Percentiles rank a stretch among this genome's conserved stretches.
Conservation (phyloP, 2,113 vertebrate genomes). For the Melanerpes aurifrons region DNA sequence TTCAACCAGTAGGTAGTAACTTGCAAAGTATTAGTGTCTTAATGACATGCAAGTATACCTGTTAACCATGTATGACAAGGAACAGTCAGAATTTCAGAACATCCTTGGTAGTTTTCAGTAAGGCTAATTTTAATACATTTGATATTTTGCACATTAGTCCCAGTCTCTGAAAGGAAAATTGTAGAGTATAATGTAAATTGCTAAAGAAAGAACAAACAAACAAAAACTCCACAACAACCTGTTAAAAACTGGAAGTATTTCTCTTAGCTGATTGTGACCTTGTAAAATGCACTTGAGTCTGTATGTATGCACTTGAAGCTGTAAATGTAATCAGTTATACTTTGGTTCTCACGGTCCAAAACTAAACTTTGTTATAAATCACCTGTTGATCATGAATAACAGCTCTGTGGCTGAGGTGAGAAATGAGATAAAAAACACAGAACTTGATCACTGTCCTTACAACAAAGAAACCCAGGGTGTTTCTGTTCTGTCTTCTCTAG, state of each 20-base stretch:
- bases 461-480: not conserved
- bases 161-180: not conserved
- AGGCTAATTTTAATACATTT: not conserved
- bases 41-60: not conserved
- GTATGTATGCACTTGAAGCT: not conserved
- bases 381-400: not conserved
- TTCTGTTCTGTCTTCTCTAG: not conserved
- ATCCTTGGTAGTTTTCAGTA: not conserved
- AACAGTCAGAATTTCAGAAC: not conserved
- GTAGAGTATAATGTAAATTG: not conserved
- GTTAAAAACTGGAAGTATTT: not conserved
- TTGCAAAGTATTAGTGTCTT: not conserved
- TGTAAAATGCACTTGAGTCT: not conserved
- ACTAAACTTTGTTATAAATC: not conserved
- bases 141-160: not conserved
- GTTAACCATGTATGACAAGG: not conserved
- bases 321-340: not conserved
- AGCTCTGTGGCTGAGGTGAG: accelerated
- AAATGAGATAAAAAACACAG: not conserved
- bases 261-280: not conserved
- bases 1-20: not conserved
- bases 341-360: not conserved
- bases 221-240: not conserved
- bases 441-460: not conserved
- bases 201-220: no score